Conservation (phyloP, 2,888 invertebrate genomes). For the Macrophya annulata region DNA sequence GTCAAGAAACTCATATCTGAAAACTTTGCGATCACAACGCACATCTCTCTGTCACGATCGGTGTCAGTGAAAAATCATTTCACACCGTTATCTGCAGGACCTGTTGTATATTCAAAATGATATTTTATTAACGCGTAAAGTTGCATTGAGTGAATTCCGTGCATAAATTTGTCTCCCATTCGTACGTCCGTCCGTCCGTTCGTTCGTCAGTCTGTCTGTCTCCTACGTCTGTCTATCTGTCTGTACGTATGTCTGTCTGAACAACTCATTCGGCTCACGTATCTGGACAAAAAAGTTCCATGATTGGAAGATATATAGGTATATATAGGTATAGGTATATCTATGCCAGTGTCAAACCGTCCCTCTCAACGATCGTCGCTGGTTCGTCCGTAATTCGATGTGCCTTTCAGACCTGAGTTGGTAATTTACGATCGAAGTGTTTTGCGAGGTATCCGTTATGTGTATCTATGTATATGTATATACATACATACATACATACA, state of each 20-base stretch:
- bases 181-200: not conserved
- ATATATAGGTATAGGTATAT: not conserved
- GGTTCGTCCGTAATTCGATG: constrained; percentile 28
- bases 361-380: constrained; percentile 7
- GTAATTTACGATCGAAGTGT: constrained; percentile 33
- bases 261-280: constrained; percentile 38
- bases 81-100: constrained; percentile 35
- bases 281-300: constrained; percentile 30
- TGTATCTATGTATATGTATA: too few species aligned
- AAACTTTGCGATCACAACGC: not conserved
- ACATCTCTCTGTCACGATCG: not conserved
- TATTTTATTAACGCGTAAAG: constrained; percentile 25
- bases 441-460: constrained; percentile 32
- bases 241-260: not conserved
- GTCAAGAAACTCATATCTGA: not conserved
- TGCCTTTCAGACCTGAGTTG: constrained; percentile 11
- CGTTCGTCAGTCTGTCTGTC: not conserved
- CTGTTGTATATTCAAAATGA: constrained; percentile 45
- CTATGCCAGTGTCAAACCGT: not conserved
- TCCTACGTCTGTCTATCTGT: not conserved
- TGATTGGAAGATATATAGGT: constrained; percentile 14
- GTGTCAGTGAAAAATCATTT: constrained; percentile 43
- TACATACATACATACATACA: too few species aligned
- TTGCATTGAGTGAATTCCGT: constrained; percentile 44
- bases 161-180: constrained; percentile 42